These are phyloP conservation scores for Holocentrus rufus DNA, from an alignment of 2,797 vertebrate species.

Conservation along the genomic window DNA sequence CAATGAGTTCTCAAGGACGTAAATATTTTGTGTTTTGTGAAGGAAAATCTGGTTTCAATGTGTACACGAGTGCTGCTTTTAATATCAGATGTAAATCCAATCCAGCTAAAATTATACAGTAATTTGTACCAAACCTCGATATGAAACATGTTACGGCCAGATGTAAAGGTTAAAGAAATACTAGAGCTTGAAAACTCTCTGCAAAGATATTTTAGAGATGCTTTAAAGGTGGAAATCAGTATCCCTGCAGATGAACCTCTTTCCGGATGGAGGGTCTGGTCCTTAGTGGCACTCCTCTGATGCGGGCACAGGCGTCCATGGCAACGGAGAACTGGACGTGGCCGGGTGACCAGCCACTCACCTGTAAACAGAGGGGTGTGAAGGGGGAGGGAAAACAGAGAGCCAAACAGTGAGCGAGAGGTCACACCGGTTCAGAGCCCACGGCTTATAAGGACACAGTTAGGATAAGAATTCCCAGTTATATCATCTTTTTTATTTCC, in stretches of 20 bases:
- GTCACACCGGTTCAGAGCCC: not conserved
- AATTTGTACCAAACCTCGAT: too few relatives aligned
- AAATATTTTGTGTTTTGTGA: not conserved
- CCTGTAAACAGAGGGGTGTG: conserved; percentile 58
- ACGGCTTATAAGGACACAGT: not conserved
- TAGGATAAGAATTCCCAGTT: not conserved
- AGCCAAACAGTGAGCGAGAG: not conserved
- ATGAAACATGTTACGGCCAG: not conserved
- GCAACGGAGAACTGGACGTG: conserved; percentile 45
- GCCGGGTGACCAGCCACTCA: conserved; percentile 63
- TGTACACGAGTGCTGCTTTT: not conserved
- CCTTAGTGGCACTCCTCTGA: conserved; percentile 84
- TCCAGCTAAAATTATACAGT: not conserved
- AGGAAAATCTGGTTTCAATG: conserved; percentile 1
- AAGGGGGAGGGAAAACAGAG: not conserved
- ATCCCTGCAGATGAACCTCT: conserved; percentile 79
- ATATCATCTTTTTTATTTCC: not conserved
- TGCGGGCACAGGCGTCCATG: conserved; percentile 87
- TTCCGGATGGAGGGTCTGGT: conserved; percentile 86
- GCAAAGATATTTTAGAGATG: not conserved
- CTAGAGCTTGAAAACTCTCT: not conserved
- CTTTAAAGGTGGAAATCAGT: not conserved
- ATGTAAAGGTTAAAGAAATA: not conserved
- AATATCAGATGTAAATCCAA: not conserved
- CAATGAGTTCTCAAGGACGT: not conserved